These are phyloP conservation scores for Semibalanus balanoides DNA, from an alignment of 1,140 invertebrate genomes.

Conservation along the genomic window DNA sequence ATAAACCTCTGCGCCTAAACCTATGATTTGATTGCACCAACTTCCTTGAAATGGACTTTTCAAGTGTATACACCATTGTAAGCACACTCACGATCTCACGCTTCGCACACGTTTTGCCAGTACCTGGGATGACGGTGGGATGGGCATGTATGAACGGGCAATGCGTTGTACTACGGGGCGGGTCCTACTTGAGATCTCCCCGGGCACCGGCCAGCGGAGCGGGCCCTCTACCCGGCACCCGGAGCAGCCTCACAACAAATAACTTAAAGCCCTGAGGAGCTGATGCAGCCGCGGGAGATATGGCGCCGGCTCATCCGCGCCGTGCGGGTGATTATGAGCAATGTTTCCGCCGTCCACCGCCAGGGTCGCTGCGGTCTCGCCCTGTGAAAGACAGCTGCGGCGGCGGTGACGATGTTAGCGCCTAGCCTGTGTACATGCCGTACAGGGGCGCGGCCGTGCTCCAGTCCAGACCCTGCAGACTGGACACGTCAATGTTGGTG, in stretches of 20 bases:
- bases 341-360: background rate
- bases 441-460: slow-evolving; percentile 35
- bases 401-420: too few relatives aligned
- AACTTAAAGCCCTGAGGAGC: background rate
- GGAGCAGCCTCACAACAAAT: background rate
- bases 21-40: too few relatives aligned
- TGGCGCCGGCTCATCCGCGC: background rate
- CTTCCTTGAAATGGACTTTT: too few relatives aligned
- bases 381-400: background rate
- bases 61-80: too few relatives aligned
- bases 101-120: too few relatives aligned
- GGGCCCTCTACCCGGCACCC: too few relatives aligned
- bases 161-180: background rate
- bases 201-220: background rate
- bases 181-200: background rate
- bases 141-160: too few relatives aligned
- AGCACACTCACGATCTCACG: too few relatives aligned
- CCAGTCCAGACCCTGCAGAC: slow-evolving; percentile 80
- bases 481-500: slow-evolving; percentile 67
- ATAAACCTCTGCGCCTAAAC: too few relatives aligned
- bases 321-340: background rate
- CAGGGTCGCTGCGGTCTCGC: background rate
- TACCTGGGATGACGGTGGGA: background rate
- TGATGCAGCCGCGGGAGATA: too few relatives aligned
- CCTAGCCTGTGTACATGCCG: slow-evolving; percentile 1